Evolutionary conservation across 2,797 vertebrate genomes (phyloP).

Genomic region (Centropyge bicolor): DNA sequence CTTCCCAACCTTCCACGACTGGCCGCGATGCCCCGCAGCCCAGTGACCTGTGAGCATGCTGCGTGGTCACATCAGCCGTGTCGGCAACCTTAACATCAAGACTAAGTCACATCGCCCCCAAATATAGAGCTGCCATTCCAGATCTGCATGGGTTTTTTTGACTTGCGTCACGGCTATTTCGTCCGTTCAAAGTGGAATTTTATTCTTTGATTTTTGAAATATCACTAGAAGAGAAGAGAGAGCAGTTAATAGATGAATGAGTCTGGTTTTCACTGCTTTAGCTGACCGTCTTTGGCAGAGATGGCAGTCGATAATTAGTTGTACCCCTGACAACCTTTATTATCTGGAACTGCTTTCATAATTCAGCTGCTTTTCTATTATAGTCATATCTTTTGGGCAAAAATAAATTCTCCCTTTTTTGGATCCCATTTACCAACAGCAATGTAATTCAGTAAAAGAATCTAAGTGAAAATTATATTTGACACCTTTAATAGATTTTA

Average conservation of each 20-base stretch:
- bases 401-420: background rate
- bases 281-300: conserved; percentile 29
- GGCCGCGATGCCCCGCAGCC: conserved; percentile 40
- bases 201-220: conserved; percentile 22
- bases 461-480: conserved; percentile 25
- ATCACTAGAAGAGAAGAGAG: background rate
- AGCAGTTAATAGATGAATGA: background rate
- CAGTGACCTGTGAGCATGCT: conserved; percentile 59
- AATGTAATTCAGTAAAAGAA: background rate
- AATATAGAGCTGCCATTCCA: conserved; percentile 70
- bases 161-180: conserved; percentile 40
- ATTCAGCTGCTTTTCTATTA: conserved; percentile 8
- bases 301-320: conserved; percentile 24
- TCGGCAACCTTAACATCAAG: conserved; percentile 67
- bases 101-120: conserved; percentile 56
- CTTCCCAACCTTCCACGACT: conserved; percentile 60
- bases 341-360: conserved; percentile 20
- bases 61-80: conserved; percentile 45
- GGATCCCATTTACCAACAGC: conserved; percentile 21
- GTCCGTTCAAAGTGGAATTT: conserved; percentile 36
- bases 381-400: conserved; percentile 1
- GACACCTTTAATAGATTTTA: background rate
- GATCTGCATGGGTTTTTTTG: conserved; percentile 45
- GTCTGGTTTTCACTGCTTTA: conserved; percentile 8
- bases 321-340: conserved; percentile 27